Percentiles rank a stretch among this genome's conserved stretches.
Evolutionary conservation across 2,113 vertebrate genomes (phyloP).

Genomic region (Candoia aspera): DNA sequence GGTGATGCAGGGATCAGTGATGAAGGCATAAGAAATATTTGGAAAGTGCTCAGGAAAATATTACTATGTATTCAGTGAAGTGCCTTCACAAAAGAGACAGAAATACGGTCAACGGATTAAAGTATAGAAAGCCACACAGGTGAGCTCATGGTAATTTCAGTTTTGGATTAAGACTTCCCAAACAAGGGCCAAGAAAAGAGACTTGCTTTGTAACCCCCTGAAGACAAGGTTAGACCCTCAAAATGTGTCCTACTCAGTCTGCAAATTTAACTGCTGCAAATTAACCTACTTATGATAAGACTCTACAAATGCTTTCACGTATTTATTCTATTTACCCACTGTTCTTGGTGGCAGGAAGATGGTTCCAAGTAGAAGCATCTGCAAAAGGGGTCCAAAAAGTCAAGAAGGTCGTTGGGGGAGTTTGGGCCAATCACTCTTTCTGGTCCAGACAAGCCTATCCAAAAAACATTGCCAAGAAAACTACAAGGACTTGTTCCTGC

Average conservation of each 20-base stretch:
- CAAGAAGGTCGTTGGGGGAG: neutral
- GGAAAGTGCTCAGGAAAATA: neutral
- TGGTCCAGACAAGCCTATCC: too few relatives aligned
- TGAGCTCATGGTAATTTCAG: neutral
- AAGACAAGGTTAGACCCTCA: neutral
- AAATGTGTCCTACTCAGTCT: too few relatives aligned
- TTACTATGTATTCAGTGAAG: neutral
- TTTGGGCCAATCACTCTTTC: too few relatives aligned
- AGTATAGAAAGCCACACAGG: neutral
- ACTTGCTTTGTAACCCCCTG: neutral
- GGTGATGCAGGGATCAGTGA: neutral
- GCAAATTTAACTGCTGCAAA: neutral
- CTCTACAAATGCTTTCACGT: neutral
- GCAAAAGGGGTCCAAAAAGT: neutral
- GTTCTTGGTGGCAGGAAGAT: neutral
- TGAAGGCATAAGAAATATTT: neutral
- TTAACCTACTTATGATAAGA: neutral
- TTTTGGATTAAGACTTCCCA: neutral
- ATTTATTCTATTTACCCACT: neutral
- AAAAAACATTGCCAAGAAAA: too few relatives aligned
- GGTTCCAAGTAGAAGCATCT: neutral
- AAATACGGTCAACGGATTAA: neutral
- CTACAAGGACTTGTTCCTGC: too few relatives aligned
- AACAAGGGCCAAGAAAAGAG: neutral
- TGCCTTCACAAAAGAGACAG: neutral